A percentile compares a stretch with the other conserved stretches of the same genome.
Conservation (phyloP, 2,888 invertebrate species). For the Xestia xanthographa region DNA sequence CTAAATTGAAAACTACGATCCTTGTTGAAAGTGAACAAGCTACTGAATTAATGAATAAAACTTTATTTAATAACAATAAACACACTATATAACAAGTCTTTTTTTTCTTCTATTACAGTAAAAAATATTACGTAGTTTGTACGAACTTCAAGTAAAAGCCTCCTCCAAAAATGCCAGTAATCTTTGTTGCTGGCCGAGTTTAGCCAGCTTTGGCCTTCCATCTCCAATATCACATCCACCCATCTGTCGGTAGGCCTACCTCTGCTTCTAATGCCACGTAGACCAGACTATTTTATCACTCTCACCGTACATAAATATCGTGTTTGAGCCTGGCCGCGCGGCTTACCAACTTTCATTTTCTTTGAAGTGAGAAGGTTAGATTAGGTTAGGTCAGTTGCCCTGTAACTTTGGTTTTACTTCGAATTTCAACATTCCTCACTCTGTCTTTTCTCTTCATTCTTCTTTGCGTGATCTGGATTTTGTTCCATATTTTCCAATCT, state of each 20-base stretch:
- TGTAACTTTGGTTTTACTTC: background rate
- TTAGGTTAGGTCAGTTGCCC: too few relatives aligned
- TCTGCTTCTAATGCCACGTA: background rate
- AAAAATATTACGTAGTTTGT: too few relatives aligned
- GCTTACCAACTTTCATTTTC: background rate
- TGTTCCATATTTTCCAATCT: background rate
- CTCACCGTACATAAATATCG: background rate
- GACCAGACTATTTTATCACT: background rate
- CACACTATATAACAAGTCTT: too few relatives aligned
- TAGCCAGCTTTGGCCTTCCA: background rate
- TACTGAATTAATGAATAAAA: too few relatives aligned
- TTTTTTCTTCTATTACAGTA: too few relatives aligned
- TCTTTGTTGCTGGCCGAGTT: too few relatives aligned
- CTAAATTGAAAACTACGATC: constrained; percentile 20
- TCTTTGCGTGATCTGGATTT: background rate
- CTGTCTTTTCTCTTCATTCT: background rate
- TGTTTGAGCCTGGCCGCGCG: background rate
- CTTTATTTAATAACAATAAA: too few relatives aligned
- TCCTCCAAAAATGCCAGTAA: too few relatives aligned
- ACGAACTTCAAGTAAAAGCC: too few relatives aligned
- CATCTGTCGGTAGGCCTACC: background rate
- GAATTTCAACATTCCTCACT: background rate
- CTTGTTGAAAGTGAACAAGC: constrained; percentile 19
- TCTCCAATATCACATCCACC: background rate
- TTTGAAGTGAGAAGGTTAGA: background rate